These are phyloP conservation scores for Lucinisca nassula DNA, from an alignment of 2,888 invertebrate genomes.

Conservation along the genomic window DNA sequence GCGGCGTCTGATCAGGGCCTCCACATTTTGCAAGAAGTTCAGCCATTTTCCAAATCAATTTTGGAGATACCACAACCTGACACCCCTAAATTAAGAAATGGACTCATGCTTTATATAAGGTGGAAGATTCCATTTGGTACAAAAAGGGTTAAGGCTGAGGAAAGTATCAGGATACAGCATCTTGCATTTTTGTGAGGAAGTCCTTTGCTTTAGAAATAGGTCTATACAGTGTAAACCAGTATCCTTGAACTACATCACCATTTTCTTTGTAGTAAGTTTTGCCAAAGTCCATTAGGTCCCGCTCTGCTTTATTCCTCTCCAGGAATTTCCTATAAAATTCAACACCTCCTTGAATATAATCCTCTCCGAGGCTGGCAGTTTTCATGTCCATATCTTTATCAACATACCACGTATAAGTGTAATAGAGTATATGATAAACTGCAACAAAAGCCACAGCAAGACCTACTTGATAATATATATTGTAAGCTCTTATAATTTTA, in stretches of 20 bases:
- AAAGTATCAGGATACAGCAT: neutral
- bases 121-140: too few relatives aligned
- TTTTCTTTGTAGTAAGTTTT: neutral
- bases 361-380: constrained; percentile 90
- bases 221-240: neutral
- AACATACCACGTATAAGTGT: constrained; percentile 89
- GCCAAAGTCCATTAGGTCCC: constrained; percentile 91
- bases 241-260: neutral
- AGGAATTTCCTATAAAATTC: constrained; percentile 93
- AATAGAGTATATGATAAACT: neutral
- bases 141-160: too few relatives aligned
- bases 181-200: neutral
- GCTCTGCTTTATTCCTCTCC: constrained; percentile 92
- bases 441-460: neutral
- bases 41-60: too few relatives aligned
- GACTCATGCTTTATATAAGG: too few relatives aligned
- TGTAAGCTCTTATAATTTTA: neutral
- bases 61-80: too few relatives aligned
- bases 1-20: too few relatives aligned
- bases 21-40: too few relatives aligned
- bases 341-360: constrained; percentile 92
- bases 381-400: constrained; percentile 91
- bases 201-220: neutral
- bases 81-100: too few relatives aligned
- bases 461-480: neutral